Conservation (phyloP, 2,888 invertebrate species). For the Tigriopus californicus region DNA sequence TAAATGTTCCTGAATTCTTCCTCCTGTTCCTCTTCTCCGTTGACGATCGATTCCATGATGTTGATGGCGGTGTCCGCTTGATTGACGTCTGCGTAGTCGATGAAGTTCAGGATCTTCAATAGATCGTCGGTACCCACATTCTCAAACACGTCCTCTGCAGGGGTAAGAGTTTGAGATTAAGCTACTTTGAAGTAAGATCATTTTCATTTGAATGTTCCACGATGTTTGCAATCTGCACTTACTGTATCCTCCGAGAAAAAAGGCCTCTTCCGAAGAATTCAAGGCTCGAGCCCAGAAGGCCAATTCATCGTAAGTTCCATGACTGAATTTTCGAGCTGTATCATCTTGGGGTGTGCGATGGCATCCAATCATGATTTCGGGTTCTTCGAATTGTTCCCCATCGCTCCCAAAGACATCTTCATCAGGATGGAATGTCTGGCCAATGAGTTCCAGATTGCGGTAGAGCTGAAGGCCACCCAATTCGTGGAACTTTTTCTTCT, state of each 20-base stretch:
- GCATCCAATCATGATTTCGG: slow-evolving; percentile 4
- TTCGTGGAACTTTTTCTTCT: not conserved
- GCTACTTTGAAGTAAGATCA: too few relatives aligned
- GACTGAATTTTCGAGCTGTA: not conserved
- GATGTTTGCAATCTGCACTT: too few relatives aligned
- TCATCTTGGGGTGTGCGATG: not conserved
- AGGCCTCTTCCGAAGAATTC: not conserved
- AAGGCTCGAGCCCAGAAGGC: not conserved
- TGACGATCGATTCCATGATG: not conserved
- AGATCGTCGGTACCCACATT: not conserved
- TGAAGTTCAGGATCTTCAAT: not conserved
- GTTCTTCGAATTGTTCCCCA: not conserved
- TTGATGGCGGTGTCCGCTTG: not conserved
- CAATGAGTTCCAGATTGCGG: not conserved
- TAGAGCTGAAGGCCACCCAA: slow-evolving; percentile 6
- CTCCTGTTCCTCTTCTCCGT: not conserved
- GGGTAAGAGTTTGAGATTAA: too few relatives aligned
- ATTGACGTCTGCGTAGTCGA: not conserved
- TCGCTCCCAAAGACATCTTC: not conserved
- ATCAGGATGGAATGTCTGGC: not conserved
- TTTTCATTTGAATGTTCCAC: too few relatives aligned
- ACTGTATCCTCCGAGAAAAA: slow-evolving; percentile 9
- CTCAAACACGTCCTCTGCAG: not conserved
- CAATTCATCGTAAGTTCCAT: not conserved
- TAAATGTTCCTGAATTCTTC: not conserved